Evolutionary conservation across 2,113 vertebrate species (phyloP).

Genomic region (Marcusenius ussheri): DNA sequence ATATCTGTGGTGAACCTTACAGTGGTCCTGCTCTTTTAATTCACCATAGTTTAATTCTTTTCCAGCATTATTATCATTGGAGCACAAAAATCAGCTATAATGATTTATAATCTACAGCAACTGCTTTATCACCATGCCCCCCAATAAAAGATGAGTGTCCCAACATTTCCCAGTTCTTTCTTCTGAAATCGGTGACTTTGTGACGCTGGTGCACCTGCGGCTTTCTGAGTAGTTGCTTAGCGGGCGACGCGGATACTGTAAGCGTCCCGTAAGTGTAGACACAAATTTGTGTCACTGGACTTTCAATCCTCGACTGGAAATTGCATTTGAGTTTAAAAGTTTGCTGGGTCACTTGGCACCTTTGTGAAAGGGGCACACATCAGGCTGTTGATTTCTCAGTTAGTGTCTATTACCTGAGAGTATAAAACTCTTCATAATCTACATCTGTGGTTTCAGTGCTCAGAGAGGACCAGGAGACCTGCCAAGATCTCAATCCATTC

Average conservation of each 20-base stretch:
- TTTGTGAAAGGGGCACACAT: background rate
- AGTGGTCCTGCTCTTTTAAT: background rate
- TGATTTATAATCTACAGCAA: background rate
- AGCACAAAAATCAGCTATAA: background rate
- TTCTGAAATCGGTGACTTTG: background rate
- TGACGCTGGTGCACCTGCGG: background rate
- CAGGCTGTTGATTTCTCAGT: background rate
- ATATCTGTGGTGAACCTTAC: background rate
- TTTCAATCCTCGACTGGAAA: background rate
- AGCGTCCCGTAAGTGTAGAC: background rate
- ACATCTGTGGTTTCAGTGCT: background rate
- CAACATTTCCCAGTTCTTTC: background rate
- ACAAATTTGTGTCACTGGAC: background rate
- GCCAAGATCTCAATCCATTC: background rate
- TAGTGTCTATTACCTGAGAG: background rate
- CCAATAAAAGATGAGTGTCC: background rate
- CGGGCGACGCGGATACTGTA: background rate
- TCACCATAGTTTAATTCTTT: background rate
- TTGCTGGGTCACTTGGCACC: background rate
- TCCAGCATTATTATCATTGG: background rate
- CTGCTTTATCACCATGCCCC: background rate
- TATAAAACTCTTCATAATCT: background rate
- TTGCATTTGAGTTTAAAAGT: background rate
- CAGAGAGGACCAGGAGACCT: background rate
- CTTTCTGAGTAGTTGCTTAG: background rate